Conservation (phyloP, 2,888 invertebrate species). For the Falcaria lacertinaria region DNA sequence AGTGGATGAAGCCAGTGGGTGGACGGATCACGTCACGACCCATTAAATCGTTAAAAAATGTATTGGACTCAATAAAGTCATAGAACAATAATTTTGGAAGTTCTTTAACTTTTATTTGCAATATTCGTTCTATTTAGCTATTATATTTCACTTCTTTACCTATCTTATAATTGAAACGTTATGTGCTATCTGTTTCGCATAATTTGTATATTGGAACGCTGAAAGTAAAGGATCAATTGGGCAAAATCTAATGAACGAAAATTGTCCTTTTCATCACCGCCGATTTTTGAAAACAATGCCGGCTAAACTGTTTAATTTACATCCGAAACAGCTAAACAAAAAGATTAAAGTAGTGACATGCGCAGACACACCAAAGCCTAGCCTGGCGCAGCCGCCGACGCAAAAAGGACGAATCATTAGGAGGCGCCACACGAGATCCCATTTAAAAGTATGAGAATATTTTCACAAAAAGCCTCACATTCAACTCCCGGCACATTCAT, state of each 20-base stretch:
- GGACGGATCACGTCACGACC: too few relatives aligned
- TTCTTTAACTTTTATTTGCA: too few relatives aligned
- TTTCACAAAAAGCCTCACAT: slow-evolving; percentile 78
- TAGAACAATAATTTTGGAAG: too few relatives aligned
- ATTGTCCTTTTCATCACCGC: slow-evolving; percentile 30
- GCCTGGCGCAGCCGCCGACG: slow-evolving; percentile 58
- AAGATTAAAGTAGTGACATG: slow-evolving; percentile 65
- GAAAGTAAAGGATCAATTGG: slow-evolving; percentile 15
- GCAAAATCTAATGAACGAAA: slow-evolving; percentile 34
- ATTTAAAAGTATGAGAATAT: slow-evolving; percentile 80
- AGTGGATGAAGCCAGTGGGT: too few relatives aligned
- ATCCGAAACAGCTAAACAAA: slow-evolving; percentile 65
- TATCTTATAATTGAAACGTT: too few relatives aligned
- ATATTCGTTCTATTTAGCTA: too few relatives aligned
- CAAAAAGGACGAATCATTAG: slow-evolving; percentile 78
- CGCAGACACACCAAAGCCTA: slow-evolving; percentile 73
- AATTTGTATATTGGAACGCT: too few relatives aligned
- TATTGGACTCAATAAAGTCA: too few relatives aligned
- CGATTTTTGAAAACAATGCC: slow-evolving; percentile 60
- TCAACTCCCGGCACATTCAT: slow-evolving; percentile 79
- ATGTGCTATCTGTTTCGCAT: too few relatives aligned
- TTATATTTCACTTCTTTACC: too few relatives aligned
- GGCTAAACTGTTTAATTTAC: slow-evolving; percentile 75
- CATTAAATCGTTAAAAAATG: too few relatives aligned
- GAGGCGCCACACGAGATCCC: slow-evolving; percentile 79